Evolutionary conservation across 2,888 invertebrate genomes (phyloP).

Genomic region (Endomychus coccineus): DNA sequence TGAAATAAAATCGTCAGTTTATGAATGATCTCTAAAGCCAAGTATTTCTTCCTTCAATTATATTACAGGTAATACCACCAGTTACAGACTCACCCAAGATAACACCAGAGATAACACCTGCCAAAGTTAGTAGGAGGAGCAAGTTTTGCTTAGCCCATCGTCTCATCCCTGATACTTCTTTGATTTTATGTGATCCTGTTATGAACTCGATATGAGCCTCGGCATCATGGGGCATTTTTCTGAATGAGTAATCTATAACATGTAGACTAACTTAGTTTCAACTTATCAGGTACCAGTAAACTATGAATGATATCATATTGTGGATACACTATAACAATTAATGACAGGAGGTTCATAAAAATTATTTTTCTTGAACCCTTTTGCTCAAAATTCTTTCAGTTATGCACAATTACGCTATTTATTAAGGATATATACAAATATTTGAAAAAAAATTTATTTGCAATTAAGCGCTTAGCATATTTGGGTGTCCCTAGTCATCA

Average conservation of each 20-base stretch:
- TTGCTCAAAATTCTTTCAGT: no score
- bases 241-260: constrained; percentile 75
- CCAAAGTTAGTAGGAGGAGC: constrained; percentile 69
- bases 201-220: constrained; percentile 41
- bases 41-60: neutral
- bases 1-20: neutral
- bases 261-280: no score
- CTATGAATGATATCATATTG: no score
- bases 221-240: constrained; percentile 63
- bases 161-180: constrained; percentile 57
- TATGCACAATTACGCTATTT: no score
- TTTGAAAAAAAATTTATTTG: no score
- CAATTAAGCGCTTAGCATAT: no score
- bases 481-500: no score
- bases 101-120: constrained; percentile 71
- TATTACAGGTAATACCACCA: neutral
- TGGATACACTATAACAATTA: no score
- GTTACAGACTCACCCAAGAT: constrained; percentile 54
- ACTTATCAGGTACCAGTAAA: no score
- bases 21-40: neutral
- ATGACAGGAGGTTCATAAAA: no score
- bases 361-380: no score
- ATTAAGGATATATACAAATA: no score
- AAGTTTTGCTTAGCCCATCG: constrained; percentile 70
- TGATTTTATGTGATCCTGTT: constrained; percentile 44